Evolutionary conservation across 2,797 vertebrate species (phyloP).

Genomic region (Poecilia velifera): DNA sequence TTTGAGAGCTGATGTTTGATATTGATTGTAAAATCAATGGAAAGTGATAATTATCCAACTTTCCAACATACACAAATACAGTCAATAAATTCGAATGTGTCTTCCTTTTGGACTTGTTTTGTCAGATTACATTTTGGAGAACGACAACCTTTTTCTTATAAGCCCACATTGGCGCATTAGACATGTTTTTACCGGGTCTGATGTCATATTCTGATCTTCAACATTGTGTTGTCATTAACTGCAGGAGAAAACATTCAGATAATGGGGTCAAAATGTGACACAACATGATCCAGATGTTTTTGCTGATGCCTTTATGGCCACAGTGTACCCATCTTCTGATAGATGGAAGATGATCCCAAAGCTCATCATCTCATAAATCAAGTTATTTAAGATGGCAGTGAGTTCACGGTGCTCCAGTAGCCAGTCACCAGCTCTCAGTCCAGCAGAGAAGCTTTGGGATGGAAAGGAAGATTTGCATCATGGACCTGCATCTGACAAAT

Average conservation of each 20-base stretch:
- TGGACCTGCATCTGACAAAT: too few species aligned
- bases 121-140: not conserved
- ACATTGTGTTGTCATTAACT: not conserved
- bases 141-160: not conserved
- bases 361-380: not conserved
- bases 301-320: not conserved
- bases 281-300: not conserved
- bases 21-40: not conserved
- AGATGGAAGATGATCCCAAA: not conserved
- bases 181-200: not conserved
- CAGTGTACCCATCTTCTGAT: not conserved
- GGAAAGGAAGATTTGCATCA: too few species aligned
- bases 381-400: not conserved
- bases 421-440: not conserved
- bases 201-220: not conserved
- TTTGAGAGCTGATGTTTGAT: not conserved
- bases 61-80: not conserved
- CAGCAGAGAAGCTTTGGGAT: not conserved
- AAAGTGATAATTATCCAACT: not conserved
- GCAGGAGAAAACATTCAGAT: not conserved
- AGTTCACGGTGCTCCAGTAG: not conserved
- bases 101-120: not conserved
- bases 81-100: not conserved
- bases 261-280: not conserved
- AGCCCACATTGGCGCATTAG: not conserved